Evolutionary conservation across 2,797 vertebrate species (phyloP).

Genomic region (Lindbergichthys nudifrons): DNA sequence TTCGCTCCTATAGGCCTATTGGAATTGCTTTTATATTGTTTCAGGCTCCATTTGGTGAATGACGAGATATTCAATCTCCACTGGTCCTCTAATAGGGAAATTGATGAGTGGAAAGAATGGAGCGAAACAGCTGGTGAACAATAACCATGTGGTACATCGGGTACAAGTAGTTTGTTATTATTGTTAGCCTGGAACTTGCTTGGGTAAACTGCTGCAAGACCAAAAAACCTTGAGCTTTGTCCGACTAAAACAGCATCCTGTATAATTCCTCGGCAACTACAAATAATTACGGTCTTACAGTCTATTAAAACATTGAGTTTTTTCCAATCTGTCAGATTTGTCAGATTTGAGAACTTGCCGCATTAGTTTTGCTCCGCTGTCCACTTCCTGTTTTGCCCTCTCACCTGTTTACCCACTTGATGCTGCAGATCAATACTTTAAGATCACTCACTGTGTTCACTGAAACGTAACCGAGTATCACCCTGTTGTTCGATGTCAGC

Average conservation of each 20-base stretch:
- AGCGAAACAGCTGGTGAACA: conserved; percentile 59
- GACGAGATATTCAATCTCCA: conserved; percentile 56
- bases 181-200: conserved; percentile 32
- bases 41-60: conserved; percentile 69
- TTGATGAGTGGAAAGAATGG: conserved; percentile 57
- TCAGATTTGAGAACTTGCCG: not conserved
- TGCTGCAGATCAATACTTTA: conserved; percentile 21
- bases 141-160: conserved; percentile 47
- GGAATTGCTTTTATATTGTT: conserved; percentile 64
- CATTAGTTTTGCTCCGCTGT: not conserved
- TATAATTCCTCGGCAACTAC: conserved; percentile 19
- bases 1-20: conserved; percentile 51
- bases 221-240: conserved; percentile 42
- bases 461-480: conserved; percentile 48
- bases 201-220: conserved; percentile 37
- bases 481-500: conserved; percentile 47
- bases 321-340: not conserved
- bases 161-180: conserved; percentile 41
- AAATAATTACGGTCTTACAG: conserved; percentile 2
- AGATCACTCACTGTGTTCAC: conserved; percentile 49
- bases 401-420: conserved; percentile 38
- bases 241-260: conserved; percentile 11
- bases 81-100: conserved; percentile 64
- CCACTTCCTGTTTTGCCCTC: conserved; percentile 16
- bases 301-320: not conserved